These are phyloP conservation scores for Episyrphus balteatus DNA, from an alignment of 1,140 invertebrate genomes.

Conservation along the genomic window DNA sequence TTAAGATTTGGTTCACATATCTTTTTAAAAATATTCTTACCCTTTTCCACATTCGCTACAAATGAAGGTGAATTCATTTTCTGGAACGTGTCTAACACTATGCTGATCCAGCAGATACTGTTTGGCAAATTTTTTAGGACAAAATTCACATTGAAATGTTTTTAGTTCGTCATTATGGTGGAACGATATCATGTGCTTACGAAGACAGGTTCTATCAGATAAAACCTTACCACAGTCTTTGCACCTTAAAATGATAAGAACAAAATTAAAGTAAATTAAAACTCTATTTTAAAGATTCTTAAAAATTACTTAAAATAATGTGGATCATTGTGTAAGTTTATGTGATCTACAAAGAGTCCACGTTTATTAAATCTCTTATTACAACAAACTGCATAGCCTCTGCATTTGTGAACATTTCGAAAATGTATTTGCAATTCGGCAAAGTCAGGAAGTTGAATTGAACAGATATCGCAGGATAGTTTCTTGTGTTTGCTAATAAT, in stretches of 20 bases:
- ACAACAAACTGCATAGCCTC: slow-evolving; percentile 28
- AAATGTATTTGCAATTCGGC: slow-evolving; percentile 23
- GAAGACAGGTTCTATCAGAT: slow-evolving; percentile 26
- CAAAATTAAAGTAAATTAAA: too few relatives aligned
- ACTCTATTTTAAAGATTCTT: background rate
- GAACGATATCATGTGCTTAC: slow-evolving; percentile 26
- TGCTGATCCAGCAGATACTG: slow-evolving; percentile 30
- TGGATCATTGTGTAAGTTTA: slow-evolving; percentile 24
- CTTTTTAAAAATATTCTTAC: slow-evolving; percentile 9
- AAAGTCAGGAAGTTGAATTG: slow-evolving; percentile 18
- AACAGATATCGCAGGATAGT: slow-evolving; percentile 25
- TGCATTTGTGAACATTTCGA: slow-evolving; percentile 15
- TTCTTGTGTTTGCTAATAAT: slow-evolving; percentile 28
- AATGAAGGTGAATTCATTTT: slow-evolving; percentile 17
- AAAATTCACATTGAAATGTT: slow-evolving; percentile 24
- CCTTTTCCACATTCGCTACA: slow-evolving; percentile 22
- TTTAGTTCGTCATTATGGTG: slow-evolving; percentile 27
- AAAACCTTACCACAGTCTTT: slow-evolving; percentile 20
- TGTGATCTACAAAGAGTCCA: slow-evolving; percentile 26
- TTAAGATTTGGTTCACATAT: too few relatives aligned
- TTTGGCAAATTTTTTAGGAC: slow-evolving; percentile 23
- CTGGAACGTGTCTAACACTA: slow-evolving; percentile 14
- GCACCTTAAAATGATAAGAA: slow-evolving; percentile 13
- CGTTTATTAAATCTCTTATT: slow-evolving; percentile 32
- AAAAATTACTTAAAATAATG: slow-evolving; percentile 25